A percentile compares a stretch with the other conserved stretches of the same genome.
phyloP scores from a whole-genome alignment of 2,888 invertebrate species.

The Hemaris fuciformis region DNA sequence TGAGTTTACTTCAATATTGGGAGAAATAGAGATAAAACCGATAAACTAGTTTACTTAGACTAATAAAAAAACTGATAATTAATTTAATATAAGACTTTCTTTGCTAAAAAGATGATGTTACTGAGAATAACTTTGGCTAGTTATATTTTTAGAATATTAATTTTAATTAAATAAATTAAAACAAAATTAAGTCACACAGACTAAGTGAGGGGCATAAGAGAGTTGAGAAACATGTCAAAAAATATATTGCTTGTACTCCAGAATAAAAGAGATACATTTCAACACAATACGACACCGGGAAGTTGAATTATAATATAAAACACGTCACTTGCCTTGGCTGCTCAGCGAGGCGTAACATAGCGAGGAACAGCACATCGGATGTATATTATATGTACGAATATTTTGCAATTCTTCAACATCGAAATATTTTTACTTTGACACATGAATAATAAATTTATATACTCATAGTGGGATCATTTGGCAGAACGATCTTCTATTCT shows the following conservation, averaged over 20 bases:
- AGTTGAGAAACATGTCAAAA: not conserved
- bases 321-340: not conserved
- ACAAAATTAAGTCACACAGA: too few relatives aligned
- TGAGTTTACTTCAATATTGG: too few relatives aligned
- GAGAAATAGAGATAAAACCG: too few relatives aligned
- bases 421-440: not conserved
- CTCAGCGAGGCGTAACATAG: not conserved
- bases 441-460: not conserved
- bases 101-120: too few relatives aligned
- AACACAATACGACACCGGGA: not conserved
- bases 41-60: too few relatives aligned
- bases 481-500: too few relatives aligned
- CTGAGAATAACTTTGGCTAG: too few relatives aligned
- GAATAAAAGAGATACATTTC: not conserved
- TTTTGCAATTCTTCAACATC: not conserved
- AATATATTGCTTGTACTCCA: not conserved
- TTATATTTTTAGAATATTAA: too few relatives aligned
- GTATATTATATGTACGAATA: not conserved
- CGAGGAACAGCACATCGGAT: not conserved
- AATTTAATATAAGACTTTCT: too few relatives aligned
- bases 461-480: not conserved
- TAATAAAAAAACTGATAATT: too few relatives aligned
- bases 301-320: not conserved
- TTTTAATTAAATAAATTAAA: too few relatives aligned
- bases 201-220: too few relatives aligned